phyloP scores from a whole-genome alignment of 2,797 vertebrate genomes.

The Capromys pilorides region DNA sequence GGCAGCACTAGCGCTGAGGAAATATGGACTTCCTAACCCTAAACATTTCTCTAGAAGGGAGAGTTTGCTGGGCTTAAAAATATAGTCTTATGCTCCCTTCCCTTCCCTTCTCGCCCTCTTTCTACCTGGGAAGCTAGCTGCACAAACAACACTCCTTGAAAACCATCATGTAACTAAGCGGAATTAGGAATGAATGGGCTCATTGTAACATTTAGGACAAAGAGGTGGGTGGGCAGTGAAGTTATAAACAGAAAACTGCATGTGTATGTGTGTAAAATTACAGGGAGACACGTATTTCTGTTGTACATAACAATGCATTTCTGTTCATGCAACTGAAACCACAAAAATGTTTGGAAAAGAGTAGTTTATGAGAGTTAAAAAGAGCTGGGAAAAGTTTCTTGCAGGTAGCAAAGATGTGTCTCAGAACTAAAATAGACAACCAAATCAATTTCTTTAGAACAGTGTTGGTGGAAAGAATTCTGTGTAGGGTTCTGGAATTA shows the following conservation, averaged over 20 bases:
- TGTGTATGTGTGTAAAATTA: constrained; percentile 41
- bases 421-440: not conserved
- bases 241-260: constrained; percentile 43
- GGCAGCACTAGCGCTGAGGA: not conserved
- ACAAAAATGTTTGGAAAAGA: constrained; percentile 31
- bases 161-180: constrained; percentile 28
- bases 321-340: constrained; percentile 38
- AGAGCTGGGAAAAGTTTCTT: not conserved
- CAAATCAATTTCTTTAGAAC: not conserved
- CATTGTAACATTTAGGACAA: constrained; percentile 54
- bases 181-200: constrained; percentile 67
- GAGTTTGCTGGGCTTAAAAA: not conserved
- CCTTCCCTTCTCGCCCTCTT: not conserved
- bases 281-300: constrained; percentile 35
- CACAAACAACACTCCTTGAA: constrained; percentile 24
- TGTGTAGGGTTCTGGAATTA: not conserved
- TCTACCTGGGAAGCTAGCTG: not conserved
- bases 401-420: constrained; percentile 22
- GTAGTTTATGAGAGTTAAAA: not conserved
- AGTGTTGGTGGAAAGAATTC: not conserved
- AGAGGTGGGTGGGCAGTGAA: constrained; percentile 8
- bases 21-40: not conserved
- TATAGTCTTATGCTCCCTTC: not conserved
- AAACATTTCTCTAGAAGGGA: not conserved
- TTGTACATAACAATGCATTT: constrained; percentile 41